Evolutionary conservation across 2,113 vertebrate genomes (phyloP), one percentile per base, ranked within the genome.

Genomic region (Periophthalmus modestus): DNA sequence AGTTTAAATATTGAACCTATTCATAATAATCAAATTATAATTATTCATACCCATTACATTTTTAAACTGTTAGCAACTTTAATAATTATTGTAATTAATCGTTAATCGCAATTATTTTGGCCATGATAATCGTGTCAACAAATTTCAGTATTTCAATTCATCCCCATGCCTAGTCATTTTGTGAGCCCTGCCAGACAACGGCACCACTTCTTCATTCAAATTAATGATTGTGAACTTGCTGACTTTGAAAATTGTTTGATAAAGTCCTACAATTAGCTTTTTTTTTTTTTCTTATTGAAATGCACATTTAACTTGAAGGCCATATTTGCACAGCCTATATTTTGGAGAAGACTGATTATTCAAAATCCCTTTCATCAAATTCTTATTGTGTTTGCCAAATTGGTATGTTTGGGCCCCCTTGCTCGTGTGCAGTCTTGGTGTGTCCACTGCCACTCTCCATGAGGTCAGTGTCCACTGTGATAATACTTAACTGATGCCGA

Each of bases 401-500:
- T 16, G 7, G 28, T 34, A 33, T 62, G 59, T 62, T 33, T 61
- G 23, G 58, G 5, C 24, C 58, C 28, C 12, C 28, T 34, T 34
- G 59, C 33, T 10, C 15, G 59, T 62, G 59, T 19, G 59, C 57
- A 82, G 85, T 85, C 68, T 79, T 65, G 28, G 46, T 80, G 69
- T 75, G 77, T 71, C 75, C 80, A 47, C 67, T 66, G 46, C 1
- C 69, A 73, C 75, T 87, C 81, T 80, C 75, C 61, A 79, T 85
- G 82, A 83, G 82, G 83, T 86, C 89, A 85, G 74, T 83, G 83
- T 84, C 84, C 74, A 77, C 87, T 83, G 86, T 63, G 89, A 89
- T 89, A 87, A 91, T 86, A 80, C 83, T 84, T 78, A 84, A 84
- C 88, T 87, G 87, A 88, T 89, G 85, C 81, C 50, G 65, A 74